Percentiles rank a stretch among this genome's conserved stretches.
Evolutionary conservation across 2,797 vertebrate species (phyloP).

Genomic region (Pelodytes ibericus): DNA sequence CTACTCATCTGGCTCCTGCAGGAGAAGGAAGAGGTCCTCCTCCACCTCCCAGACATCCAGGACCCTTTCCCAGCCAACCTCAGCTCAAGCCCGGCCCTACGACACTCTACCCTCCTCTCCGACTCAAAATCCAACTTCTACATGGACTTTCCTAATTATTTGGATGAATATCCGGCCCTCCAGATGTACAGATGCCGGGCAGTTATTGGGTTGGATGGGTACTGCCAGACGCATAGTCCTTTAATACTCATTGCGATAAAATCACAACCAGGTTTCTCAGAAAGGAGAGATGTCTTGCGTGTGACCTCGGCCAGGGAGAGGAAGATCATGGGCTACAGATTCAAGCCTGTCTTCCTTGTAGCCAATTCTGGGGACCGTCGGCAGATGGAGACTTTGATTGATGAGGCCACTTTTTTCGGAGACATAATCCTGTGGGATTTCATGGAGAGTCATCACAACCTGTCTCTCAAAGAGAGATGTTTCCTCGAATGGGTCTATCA

Average conservation of each 20-base stretch:
- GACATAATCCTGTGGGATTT: constrained; percentile 21
- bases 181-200: not conserved
- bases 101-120: not conserved
- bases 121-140: not conserved
- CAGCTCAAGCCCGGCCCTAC: not conserved
- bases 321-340: not conserved
- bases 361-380: not conserved
- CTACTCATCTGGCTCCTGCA: not conserved
- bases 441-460: constrained; percentile 3
- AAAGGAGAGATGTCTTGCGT: not conserved
- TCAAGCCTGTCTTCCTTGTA: not conserved
- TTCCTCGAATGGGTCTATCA: constrained; percentile 8
- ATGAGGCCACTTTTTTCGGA: not conserved
- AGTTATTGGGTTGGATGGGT: not conserved
- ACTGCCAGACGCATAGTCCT: not conserved
- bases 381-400: not conserved
- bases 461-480: constrained; percentile 10
- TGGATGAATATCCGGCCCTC: not conserved
- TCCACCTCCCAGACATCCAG: not conserved
- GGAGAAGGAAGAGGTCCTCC: not conserved
- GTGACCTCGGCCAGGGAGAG: constrained; percentile 3
- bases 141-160: not conserved
- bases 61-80: not conserved
- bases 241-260: not conserved
- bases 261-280: not conserved